phyloP scores from a whole-genome alignment of 1,140 invertebrate genomes.

The Saccostrea glomerata region DNA sequence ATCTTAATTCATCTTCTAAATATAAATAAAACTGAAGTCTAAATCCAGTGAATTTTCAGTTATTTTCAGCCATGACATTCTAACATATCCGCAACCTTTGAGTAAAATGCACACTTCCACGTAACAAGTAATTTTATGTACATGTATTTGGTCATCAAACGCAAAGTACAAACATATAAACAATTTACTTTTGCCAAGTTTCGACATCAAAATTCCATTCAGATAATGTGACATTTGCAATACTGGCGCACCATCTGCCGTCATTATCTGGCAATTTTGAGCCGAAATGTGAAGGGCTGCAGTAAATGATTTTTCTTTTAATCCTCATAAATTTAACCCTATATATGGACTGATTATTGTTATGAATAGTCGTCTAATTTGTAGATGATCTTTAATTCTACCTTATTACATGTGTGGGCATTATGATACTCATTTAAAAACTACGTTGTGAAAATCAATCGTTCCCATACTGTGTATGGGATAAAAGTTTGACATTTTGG shows the following conservation, averaged over 20 bases:
- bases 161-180: neutral
- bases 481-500: neutral
- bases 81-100: neutral
- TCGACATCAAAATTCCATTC: neutral
- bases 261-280: neutral
- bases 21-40: too few relatives aligned
- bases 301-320: conserved; percentile 1
- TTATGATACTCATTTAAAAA: neutral
- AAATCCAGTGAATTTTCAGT: too few relatives aligned
- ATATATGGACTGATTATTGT: neutral
- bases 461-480: neutral
- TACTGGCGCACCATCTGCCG: neutral
- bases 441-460: neutral
- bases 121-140: neutral
- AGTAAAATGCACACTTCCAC: neutral
- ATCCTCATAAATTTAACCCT: neutral
- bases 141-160: neutral
- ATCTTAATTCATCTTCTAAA: too few relatives aligned
- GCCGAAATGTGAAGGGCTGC: neutral
- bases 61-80: neutral
- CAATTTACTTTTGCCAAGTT: neutral
- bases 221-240: neutral
- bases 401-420: neutral
- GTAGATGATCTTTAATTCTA: conserved; percentile 12
- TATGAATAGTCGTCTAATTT: neutral